Base-by-base conservation (phyloP, 2,113 vertebrate genomes). In the Misgurnus anguillicaudatus region DNA sequence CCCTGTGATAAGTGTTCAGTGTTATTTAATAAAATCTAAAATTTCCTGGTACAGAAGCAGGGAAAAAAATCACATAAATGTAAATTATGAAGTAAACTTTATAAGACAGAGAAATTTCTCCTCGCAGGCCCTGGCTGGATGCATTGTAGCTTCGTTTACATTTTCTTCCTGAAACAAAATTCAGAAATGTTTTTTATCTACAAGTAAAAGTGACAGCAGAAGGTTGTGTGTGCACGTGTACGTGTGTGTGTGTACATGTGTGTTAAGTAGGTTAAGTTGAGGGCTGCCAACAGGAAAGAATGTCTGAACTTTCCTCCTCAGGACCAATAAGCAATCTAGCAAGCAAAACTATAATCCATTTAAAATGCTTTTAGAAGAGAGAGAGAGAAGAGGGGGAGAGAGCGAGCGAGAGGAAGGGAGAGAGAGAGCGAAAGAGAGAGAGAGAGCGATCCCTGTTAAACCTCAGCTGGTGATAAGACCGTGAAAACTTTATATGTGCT, bases 151-250 rank as follows among this genome's bases (percentile, higher is more conserved):
- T 10, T 72, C 51, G 2, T 21, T n/a, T 24, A 39, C 2, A 57
- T 72, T n/a, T 70, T 72, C 36, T 58, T 48, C 6, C 5, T 38
- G 16, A 57, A 72, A 57, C 51, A 72, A 72, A 72, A 5, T 31
- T 39, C 39, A 9, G 48, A 51, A 57, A 17, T 72, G 51, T 72
- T 72, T 72, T 72, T n/a, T 51, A 3, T 57, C 36, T 72, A 14
- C 51, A 47, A 72, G 69, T 57, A 31, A 57, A 72, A 58, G 51
- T 69, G 67, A 69, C 67, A 53, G 45, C 45, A 51, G 67, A 69
- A 17, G 17, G 24, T 31, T 31, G 67, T 51, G 41, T 42, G 41
- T 42, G 41, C 9, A 9, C 9, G 41, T 69, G 45, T 51, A 45
- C 16, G 67, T 51, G 31, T 51, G 45, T 17, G 67, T 51, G 47